Evolutionary conservation across 92 coral and sea anemone species (phyloP), one percentile per base, ranked within the genome.

Genomic region (Epizoanthus stellaris): DNA sequence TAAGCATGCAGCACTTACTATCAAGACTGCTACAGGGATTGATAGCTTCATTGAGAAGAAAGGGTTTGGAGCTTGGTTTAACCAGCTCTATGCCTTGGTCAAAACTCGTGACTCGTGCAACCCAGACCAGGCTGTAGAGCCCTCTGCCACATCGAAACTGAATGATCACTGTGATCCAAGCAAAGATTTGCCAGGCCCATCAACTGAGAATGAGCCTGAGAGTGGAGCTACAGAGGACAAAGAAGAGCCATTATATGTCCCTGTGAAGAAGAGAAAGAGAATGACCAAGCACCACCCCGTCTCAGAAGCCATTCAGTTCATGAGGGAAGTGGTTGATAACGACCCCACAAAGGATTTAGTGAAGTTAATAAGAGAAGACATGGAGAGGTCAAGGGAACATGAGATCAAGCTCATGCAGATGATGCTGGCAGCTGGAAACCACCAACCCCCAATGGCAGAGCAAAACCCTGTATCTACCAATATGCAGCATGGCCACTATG

Each of bases 81-180:
- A 73, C 88, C 85, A 80, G 60, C 72, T 77, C 9, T 84, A 65
- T 72, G 70, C 83, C 86, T 40, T 89, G 30, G 92, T 89, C 81
- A 89, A 89, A 66, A 89, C 89, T 45, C 79, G 86, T 21, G 92
- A 89, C 69, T 77, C 89, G 19, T 85, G 89, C 57, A 60, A 42
- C 42, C 89, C 86, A 53, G 89, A 85, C 72, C 67, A 64, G 88
- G 91, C 92, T 65, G 70, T 89, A 65, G 86, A 89, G 61, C 92
- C 86, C 87, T 80, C 90, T 45, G 70, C 75, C 87, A 64, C 82
- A 81, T n/a, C 42, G 39, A 86, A 70, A 54, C 67, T 62, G 89
- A 77, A 69, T 64, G 70, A 82, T 69, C 82, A 38, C 77, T 54
- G 81, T 76, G 81, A 59, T 59, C 67, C 63, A 76, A 76, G 81